These are phyloP conservation scores for Hystrix cristata DNA, from an alignment of 2,113 vertebrate genomes.

Conservation along the genomic window DNA sequence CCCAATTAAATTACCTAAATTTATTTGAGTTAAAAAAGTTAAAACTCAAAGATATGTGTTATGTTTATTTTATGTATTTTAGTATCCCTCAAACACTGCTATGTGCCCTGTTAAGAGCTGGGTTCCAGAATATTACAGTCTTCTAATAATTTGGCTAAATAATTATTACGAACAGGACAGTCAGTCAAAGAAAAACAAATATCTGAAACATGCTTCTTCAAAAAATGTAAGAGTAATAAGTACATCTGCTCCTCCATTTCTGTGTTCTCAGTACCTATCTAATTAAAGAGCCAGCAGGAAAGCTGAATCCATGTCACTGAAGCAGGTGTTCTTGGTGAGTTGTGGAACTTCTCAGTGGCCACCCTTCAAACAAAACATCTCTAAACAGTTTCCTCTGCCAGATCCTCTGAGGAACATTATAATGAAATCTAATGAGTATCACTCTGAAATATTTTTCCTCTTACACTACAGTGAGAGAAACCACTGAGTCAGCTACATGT, in stretches of 20 bases:
- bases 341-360: not conserved
- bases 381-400: not conserved
- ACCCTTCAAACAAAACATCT: not conserved
- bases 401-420: not conserved
- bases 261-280: not conserved
- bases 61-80: not conserved
- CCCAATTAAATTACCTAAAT: not conserved
- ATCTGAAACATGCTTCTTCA: not conserved
- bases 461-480: not conserved
- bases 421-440: not conserved
- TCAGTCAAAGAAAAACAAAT: not conserved
- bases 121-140: not conserved
- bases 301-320: not conserved
- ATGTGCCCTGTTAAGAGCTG: fast-evolving
- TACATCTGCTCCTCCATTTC: not conserved
- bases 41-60: not conserved
- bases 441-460: not conserved
- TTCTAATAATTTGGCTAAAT: not conserved
- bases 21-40: not conserved
- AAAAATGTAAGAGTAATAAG: not conserved
- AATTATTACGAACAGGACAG: not conserved
- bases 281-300: not conserved
- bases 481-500: not conserved
- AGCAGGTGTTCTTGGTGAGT: not conserved
- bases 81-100: not conserved